These are phyloP conservation scores for Diadophis punctatus DNA, from an alignment of 2,113 vertebrate genomes.

Conservation along the genomic window DNA sequence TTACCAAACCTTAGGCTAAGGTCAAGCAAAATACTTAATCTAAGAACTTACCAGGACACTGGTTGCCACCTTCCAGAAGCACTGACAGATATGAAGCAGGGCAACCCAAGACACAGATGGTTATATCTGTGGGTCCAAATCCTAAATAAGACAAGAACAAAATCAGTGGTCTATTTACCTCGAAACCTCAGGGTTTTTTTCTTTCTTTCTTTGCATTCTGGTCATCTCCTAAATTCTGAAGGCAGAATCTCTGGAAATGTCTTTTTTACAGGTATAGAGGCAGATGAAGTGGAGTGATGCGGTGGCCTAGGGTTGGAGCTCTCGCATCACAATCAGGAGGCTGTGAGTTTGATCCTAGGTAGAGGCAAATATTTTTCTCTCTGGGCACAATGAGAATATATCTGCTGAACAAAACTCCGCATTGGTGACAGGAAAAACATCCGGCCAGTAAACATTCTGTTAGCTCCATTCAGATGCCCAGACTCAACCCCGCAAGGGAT, in stretches of 20 bases:
- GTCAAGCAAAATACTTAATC: background rate
- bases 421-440: too few relatives aligned
- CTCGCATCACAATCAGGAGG: too few relatives aligned
- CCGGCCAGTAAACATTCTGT: too few relatives aligned
- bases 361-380: too few relatives aligned
- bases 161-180: background rate
- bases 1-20: too few relatives aligned
- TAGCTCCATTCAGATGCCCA: too few relatives aligned
- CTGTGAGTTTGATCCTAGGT: too few relatives aligned
- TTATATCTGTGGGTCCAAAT: slow-evolving; percentile 55
- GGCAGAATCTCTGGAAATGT: background rate
- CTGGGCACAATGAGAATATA: too few relatives aligned
- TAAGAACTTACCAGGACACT: slow-evolving; percentile 67
- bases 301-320: too few relatives aligned
- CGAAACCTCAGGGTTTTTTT: background rate
- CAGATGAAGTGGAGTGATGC: background rate
- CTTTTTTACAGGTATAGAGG: background rate
- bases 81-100: slow-evolving; percentile 68
- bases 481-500: too few relatives aligned
- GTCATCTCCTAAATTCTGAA: background rate
- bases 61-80: slow-evolving; percentile 67
- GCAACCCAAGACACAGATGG: slow-evolving; percentile 68
- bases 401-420: too few relatives aligned
- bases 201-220: background rate
- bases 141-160: slow-evolving; percentile 39